A percentile compares a stretch with the other conserved stretches of the same genome.
Evolutionary conservation across 2,113 vertebrate species (phyloP).

Genomic region (Donacobius atricapilla): DNA sequence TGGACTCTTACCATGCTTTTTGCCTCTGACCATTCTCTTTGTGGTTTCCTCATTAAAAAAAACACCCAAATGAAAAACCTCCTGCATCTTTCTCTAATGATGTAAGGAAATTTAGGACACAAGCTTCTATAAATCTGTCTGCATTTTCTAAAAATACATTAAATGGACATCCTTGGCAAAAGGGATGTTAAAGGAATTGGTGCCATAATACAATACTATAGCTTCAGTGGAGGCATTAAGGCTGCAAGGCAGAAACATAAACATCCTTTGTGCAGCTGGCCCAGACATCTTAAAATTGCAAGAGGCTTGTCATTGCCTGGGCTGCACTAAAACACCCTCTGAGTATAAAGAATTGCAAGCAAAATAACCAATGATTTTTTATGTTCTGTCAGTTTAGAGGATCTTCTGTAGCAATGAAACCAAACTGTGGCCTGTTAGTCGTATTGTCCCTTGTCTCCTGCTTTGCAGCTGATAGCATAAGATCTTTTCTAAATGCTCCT

Average conservation of each 20-base stretch:
- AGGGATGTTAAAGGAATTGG: background rate
- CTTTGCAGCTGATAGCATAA: background rate
- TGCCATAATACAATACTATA: background rate
- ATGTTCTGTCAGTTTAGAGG: background rate
- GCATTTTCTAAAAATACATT: slow-evolving; percentile 21
- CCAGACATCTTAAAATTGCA: background rate
- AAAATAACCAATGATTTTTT: background rate
- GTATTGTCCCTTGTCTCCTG: background rate
- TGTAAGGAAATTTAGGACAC: background rate
- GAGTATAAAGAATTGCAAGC: background rate
- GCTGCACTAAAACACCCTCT: background rate
- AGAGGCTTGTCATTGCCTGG: background rate
- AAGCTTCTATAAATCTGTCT: background rate
- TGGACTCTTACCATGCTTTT: background rate
- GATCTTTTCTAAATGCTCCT: background rate
- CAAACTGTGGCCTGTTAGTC: background rate
- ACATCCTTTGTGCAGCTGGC: background rate
- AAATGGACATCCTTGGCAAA: background rate
- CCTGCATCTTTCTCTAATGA: background rate
- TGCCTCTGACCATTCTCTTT: background rate
- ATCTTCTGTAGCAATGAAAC: background rate
- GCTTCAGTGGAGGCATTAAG: background rate
- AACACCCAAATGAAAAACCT: background rate
- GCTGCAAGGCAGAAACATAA: background rate
- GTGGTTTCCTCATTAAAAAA: slow-evolving; percentile 5